Evolutionary conservation across 2,888 invertebrate species (phyloP), one percentile per base, ranked within the genome.

Genomic region (Dendrolimus pini): DNA sequence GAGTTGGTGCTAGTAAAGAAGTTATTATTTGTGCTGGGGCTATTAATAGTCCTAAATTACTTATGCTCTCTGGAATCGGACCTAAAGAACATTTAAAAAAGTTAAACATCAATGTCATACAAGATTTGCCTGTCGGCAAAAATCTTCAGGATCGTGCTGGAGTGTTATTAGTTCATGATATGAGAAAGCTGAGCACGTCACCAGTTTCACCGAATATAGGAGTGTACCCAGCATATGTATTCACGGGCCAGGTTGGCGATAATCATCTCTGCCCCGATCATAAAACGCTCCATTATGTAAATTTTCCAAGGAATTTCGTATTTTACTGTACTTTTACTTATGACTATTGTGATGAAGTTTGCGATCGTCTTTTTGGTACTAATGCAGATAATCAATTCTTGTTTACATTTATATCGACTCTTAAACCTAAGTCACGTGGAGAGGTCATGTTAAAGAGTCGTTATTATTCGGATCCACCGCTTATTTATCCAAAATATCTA

Each of bases 31-130:
- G 75, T 56, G 77, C 75, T 7, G 82, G 82, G 14, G 55, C 76
- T n/a, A 63, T 78, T 0, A 80, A 79, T 56, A 73, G 77, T 7
- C 72, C 80, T 0, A 67, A 74, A 47, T 59, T 82, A 30, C 62
- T 82, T 2, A 77, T 82, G 80, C 55, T 77, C 6, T 82, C 81
- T n/a, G 81, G 82, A 7, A 69, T 82, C 9, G 82, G 81, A 0
- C 78, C 77, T 8, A 72, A 65, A 60, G 14, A 61, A 10, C 72
- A 80, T 59, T 62, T 83, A 10, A 55, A 74, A 55, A 61, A 70
- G 30, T 60, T 77, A 47, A 60, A 65, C 0, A 77, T 82, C 47
- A 55, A 67, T 41, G 66, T 77, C 0, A 52, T 73, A 54, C 65
- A 70, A 13, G 68, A 82, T 65, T 67, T 82, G 9, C 78, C 77